Percentiles rank a stretch among this genome's conserved stretches.
phyloP scores from a whole-genome alignment of 2,113 vertebrate genomes.

The Gnathonemus longibarbis region DNA sequence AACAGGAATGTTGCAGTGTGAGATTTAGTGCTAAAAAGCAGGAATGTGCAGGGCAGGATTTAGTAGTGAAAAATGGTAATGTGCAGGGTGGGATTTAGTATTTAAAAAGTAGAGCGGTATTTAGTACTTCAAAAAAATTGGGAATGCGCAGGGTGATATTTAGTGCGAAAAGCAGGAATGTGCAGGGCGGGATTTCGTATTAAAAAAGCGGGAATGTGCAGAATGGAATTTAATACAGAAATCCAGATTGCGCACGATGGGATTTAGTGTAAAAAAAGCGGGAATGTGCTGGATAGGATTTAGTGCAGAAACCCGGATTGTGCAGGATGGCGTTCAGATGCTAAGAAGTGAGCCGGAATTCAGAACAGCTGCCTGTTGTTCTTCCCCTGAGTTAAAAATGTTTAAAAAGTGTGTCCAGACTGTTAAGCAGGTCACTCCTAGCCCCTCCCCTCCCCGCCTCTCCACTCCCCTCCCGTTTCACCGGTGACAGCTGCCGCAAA shows the following conservation, averaged over 20 bases:
- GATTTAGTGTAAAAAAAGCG: not conserved
- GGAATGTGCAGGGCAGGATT: not conserved
- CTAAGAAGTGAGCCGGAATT: not conserved
- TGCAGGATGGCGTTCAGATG: not conserved
- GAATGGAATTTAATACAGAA: not conserved
- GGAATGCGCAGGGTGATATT: not conserved
- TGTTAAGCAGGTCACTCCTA: conserved; percentile 60
- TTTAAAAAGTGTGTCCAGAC: conserved; percentile 55
- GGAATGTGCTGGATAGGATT: not conserved
- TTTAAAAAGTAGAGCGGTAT: not conserved
- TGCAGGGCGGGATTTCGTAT: not conserved
- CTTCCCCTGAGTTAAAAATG: not conserved
- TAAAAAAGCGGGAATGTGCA: not conserved
- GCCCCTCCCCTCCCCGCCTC: conserved; percentile 24
- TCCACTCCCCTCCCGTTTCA: conserved; percentile 53
- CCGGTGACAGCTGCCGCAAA: conserved; percentile 69
- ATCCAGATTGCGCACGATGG: not conserved
- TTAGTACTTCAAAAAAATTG: not conserved
- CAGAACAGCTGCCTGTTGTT: conserved; percentile 6
- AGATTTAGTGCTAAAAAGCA: not conserved
- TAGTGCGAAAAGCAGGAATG: not conserved
- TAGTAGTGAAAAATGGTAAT: not conserved
- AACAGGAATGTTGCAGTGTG: not conserved
- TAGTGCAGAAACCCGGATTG: not conserved
- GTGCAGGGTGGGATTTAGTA: not conserved